Evolutionary conservation across 2,113 vertebrate species (phyloP).

Genomic region (Spea bombifrons): DNA sequence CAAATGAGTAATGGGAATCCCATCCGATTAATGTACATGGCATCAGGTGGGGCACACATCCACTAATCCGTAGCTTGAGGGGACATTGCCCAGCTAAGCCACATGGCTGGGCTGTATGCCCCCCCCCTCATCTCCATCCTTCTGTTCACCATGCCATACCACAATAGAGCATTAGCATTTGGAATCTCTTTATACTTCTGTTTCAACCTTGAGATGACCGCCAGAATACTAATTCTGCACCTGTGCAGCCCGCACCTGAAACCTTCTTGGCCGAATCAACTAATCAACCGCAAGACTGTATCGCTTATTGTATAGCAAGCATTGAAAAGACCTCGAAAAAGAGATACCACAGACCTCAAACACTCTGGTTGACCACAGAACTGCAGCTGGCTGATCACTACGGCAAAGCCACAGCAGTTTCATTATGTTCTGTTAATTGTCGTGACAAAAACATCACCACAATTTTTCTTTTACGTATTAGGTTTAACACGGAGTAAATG

Average conservation of each 20-base stretch:
- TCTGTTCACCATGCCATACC: constrained; percentile 36
- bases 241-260: constrained; percentile 44
- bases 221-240: constrained; percentile 41
- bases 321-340: not conserved
- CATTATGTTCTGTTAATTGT: not conserved
- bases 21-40: constrained; percentile 33
- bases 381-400: not conserved
- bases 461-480: no score
- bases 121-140: constrained; percentile 17
- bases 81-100: constrained; percentile 36
- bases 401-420: not conserved
- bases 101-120: constrained; percentile 30
- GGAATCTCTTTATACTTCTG: constrained; percentile 37
- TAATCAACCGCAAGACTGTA: constrained; percentile 27
- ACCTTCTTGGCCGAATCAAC: constrained; percentile 12
- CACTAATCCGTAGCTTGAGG: constrained; percentile 43
- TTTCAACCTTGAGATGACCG: constrained; percentile 31
- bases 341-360: constrained; percentile 3
- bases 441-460: no score
- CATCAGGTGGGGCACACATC: constrained; percentile 40
- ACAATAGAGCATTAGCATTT: constrained; percentile 46
- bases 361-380: constrained; percentile 10
- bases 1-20: constrained; percentile 39
- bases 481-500: no score
- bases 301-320: constrained; percentile 13